These are phyloP conservation scores for Smittia sp. DNA, from an alignment of 2,888 invertebrate species.

Conservation along the genomic window DNA sequence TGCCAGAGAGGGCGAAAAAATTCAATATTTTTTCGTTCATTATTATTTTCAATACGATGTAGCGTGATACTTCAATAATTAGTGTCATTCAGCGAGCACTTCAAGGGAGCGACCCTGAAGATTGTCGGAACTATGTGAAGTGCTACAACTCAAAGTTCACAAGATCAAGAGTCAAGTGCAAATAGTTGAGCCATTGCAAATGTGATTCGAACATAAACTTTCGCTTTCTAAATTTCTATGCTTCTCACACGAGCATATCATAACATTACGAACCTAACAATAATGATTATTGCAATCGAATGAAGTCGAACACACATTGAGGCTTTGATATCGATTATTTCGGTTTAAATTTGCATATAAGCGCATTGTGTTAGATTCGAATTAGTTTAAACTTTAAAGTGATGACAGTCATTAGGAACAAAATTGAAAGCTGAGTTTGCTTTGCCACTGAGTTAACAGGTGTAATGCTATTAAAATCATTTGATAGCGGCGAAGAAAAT, in stretches of 20 bases:
- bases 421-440: not conserved
- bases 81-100: slow-evolving; percentile 33
- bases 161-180: not conserved
- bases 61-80: slow-evolving; percentile 36
- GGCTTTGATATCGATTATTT: slow-evolving; percentile 19
- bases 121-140: not conserved
- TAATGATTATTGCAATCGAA: slow-evolving; percentile 26
- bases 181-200: not conserved
- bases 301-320: slow-evolving; percentile 15
- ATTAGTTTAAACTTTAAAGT: slow-evolving; percentile 27
- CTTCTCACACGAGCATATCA: slow-evolving; percentile 3
- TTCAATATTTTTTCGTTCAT: slow-evolving; percentile 25
- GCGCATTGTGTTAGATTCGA: slow-evolving; percentile 13
- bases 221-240: slow-evolving; percentile 38
- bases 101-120: not conserved
- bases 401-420: not conserved
- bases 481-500: too few relatives aligned
- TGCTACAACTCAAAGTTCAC: not conserved
- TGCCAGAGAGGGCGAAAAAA: slow-evolving; percentile 29
- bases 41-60: slow-evolving; percentile 33
- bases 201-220: slow-evolving; percentile 20
- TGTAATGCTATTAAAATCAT: too few relatives aligned
- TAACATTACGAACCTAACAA: slow-evolving; percentile 1
- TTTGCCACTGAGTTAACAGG: too few relatives aligned
- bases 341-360: slow-evolving; percentile 15